A percentile compares a stretch with the other conserved stretches of the same genome.
phyloP scores from a whole-genome alignment of 2,113 vertebrate species.

The Thunnus maccoyii region DNA sequence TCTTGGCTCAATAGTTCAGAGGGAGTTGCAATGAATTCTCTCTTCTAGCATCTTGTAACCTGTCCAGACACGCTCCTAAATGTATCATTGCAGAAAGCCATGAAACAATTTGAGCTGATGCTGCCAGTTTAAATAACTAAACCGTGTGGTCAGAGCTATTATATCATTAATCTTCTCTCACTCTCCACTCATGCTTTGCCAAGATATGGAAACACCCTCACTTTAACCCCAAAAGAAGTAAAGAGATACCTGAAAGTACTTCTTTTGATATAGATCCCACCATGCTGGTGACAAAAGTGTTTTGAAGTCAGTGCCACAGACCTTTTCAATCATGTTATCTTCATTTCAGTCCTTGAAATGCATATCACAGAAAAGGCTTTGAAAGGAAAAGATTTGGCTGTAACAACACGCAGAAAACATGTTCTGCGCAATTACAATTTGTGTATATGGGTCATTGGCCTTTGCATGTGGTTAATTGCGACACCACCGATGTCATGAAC shows the following conservation, averaged over 20 bases:
- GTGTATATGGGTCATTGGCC: slow-evolving; percentile 13
- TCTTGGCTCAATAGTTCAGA: slow-evolving; percentile 75
- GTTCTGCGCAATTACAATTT: slow-evolving; percentile 16
- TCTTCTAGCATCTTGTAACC: slow-evolving; percentile 73
- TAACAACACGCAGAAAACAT: not conserved
- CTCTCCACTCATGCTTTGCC: slow-evolving; percentile 77
- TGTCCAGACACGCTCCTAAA: slow-evolving; percentile 82
- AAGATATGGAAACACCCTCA: slow-evolving; percentile 83
- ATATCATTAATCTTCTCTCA: slow-evolving; percentile 85
- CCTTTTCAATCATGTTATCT: slow-evolving; percentile 65
- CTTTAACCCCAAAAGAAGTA: slow-evolving; percentile 75
- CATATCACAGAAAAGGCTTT: slow-evolving; percentile 27
- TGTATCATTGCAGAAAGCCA: slow-evolving; percentile 87
- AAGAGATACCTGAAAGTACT: slow-evolving; percentile 78
- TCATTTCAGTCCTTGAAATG: slow-evolving; percentile 53
- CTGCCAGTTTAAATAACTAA: slow-evolving; percentile 89
- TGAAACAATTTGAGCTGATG: slow-evolving; percentile 88
- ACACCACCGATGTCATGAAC: slow-evolving; percentile 58
- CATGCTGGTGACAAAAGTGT: slow-evolving; percentile 73
- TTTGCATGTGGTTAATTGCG: slow-evolving; percentile 26
- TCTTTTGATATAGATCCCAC: slow-evolving; percentile 79
- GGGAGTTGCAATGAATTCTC: slow-evolving; percentile 77
- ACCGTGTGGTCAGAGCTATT: slow-evolving; percentile 86
- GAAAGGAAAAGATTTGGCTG: slow-evolving; percentile 20
- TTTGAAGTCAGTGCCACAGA: slow-evolving; percentile 71